Percentiles rank a stretch among this genome's conserved stretches.
Evolutionary conservation across 1,140 invertebrate species (phyloP).

Genomic region (Diploscapter pachys): DNA sequence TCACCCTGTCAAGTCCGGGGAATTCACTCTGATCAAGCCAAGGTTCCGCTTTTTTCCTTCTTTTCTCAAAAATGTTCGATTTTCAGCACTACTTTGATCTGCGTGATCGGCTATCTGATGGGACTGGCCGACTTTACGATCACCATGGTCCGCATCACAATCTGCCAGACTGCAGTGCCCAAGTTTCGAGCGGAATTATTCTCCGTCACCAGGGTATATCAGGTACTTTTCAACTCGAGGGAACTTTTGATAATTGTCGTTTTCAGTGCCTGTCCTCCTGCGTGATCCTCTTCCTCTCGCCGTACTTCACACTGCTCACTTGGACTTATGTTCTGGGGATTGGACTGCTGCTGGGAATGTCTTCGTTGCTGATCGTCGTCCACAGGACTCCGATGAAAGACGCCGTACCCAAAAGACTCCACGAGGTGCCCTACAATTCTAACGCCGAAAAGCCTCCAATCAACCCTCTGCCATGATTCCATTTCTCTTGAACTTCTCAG

Average conservation of each 20-base stretch:
- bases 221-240: constrained; percentile 4
- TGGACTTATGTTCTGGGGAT: constrained; percentile 22
- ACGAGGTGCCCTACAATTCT: too few species aligned
- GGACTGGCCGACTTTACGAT: constrained; percentile 29
- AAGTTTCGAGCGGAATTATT: constrained; percentile 28
- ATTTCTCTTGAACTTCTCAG: too few species aligned
- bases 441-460: too few species aligned
- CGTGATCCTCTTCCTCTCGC: constrained; percentile 23
- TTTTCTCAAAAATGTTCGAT: constrained; percentile 22
- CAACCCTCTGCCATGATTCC: too few species aligned
- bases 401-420: too few species aligned
- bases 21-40: constrained; percentile 1
- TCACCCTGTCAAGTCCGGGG: background rate
- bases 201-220: constrained; percentile 21
- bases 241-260: background rate
- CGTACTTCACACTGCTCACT: constrained; percentile 21
- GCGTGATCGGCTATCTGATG: constrained; percentile 22
- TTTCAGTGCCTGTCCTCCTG: constrained; percentile 28
- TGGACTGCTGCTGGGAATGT: constrained; percentile 23
- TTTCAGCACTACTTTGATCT: constrained; percentile 21
- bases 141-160: constrained; percentile 30
- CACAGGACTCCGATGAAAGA: constrained; percentile 1
- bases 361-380: constrained; percentile 17
- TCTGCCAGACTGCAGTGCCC: constrained; percentile 29
- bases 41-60: background rate